Conservation (phyloP, 1,140 invertebrate genomes). For the Drosophila fuyamai region DNA sequence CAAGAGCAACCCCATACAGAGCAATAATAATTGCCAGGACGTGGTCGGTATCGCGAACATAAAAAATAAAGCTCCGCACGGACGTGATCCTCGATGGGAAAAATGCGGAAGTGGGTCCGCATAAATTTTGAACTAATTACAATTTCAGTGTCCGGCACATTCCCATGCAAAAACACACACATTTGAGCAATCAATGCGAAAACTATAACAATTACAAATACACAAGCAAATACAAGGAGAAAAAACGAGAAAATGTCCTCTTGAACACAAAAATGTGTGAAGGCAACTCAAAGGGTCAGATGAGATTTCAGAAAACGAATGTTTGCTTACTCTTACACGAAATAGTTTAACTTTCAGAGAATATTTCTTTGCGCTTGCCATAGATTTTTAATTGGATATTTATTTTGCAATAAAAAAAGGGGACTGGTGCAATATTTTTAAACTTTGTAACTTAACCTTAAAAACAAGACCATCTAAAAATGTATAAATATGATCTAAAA, state of each 20-base stretch:
- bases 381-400: too few relatives aligned
- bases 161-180: constrained; percentile 19
- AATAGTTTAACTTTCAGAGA: background rate
- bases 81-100: constrained; percentile 65
- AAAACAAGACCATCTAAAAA: too few relatives aligned
- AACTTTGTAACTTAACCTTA: too few relatives aligned
- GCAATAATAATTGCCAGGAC: constrained; percentile 46
- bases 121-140: constrained; percentile 81
- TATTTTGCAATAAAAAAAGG: too few relatives aligned
- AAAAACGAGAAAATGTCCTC: constrained; percentile 4
- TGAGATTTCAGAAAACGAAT: background rate
- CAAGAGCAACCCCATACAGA: constrained; percentile 16
- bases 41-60: constrained; percentile 34
- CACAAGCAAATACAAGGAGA: constrained; percentile 39
- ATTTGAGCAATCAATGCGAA: constrained; percentile 59
- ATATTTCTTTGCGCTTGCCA: background rate
- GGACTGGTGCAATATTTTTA: too few relatives aligned
- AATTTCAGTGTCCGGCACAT: constrained; percentile 70
- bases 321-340: background rate
- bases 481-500: too few relatives aligned
- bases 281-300: background rate
- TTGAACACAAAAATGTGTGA: constrained; percentile 6
- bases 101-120: constrained; percentile 62
- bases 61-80: constrained; percentile 57
- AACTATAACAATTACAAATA: constrained; percentile 75